Conservation (phyloP, 2,888 invertebrate genomes). For the Gnatocerus cornutus region DNA sequence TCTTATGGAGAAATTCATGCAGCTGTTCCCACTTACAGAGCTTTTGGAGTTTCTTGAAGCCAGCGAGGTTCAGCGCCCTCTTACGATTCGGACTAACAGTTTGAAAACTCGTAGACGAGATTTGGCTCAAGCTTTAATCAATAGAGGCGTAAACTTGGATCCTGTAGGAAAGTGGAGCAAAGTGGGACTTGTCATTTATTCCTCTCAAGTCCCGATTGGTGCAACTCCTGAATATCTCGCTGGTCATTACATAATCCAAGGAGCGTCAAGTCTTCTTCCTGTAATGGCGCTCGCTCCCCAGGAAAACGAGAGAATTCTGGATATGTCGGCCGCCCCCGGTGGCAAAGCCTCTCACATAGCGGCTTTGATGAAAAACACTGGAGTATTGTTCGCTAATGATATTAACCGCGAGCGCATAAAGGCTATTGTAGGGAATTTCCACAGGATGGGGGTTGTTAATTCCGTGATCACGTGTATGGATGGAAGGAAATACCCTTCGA, state of each 20-base stretch:
- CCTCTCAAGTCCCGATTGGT: conserved; percentile 96
- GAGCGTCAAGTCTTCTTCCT: conserved; percentile 96
- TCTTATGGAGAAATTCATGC: conserved; percentile 93
- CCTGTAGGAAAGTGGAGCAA: conserved; percentile 99
- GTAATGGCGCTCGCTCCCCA: conserved; percentile 99
- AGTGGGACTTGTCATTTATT: conserved; percentile 96
- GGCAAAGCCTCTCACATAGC: conserved; percentile 99
- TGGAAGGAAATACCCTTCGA: conserved; percentile 87
- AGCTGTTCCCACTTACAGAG: conserved; percentile 90
- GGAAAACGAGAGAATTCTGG: conserved; percentile 94
- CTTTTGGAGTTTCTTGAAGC: conserved; percentile 96
- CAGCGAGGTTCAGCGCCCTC: conserved; percentile 94
- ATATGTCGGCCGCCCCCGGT: conserved; percentile 99
- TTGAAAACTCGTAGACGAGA: conserved; percentile 94
- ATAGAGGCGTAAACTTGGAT: conserved; percentile 97
- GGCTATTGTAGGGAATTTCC: conserved; percentile 96
- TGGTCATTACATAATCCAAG: conserved; percentile 97
- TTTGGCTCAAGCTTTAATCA: conserved; percentile 94
- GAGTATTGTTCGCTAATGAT: conserved; percentile 97
- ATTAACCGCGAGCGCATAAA: conserved; percentile 90
- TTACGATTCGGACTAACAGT: conserved; percentile 97
- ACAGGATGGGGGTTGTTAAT: conserved; percentile 96
- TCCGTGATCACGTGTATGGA: conserved; percentile 92
- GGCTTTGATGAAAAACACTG: conserved; percentile 98
- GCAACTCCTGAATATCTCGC: conserved; percentile 99